Percentiles rank a stretch among this genome's conserved stretches.
phyloP scores from a whole-genome alignment of 2,888 invertebrate species.

The Ectobius pallidus region DNA sequence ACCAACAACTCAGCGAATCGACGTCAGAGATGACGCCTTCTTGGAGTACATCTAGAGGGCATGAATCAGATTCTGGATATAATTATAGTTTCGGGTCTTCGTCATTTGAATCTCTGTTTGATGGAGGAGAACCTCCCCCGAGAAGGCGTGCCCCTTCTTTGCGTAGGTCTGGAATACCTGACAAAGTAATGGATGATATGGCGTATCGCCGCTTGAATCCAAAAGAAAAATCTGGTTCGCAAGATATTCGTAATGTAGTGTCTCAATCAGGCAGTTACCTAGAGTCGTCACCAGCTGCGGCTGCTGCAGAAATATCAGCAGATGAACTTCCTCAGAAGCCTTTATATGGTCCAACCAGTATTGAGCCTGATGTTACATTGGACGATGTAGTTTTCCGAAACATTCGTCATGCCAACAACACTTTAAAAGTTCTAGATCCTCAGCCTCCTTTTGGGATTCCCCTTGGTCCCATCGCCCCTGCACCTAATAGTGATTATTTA shows the following conservation, averaged over 20 bases:
- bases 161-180: conserved; percentile 61
- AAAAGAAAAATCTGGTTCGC: conserved; percentile 60
- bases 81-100: conserved; percentile 50
- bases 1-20: conserved; percentile 33
- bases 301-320: conserved; percentile 40
- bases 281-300: conserved; percentile 67
- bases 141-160: conserved; percentile 49
- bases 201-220: conserved; percentile 75
- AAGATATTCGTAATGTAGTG: conserved; percentile 56
- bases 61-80: conserved; percentile 55
- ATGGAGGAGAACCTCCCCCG: conserved; percentile 32
- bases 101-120: conserved; percentile 33
- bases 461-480: conserved; percentile 79
- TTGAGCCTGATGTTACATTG: conserved; percentile 56
- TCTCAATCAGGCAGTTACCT: conserved; percentile 67
- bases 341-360: conserved; percentile 32
- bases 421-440: conserved; percentile 71
- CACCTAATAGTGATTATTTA: conserved; percentile 83
- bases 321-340: conserved; percentile 14
- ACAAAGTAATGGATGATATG: conserved; percentile 79
- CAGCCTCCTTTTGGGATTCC: conserved; percentile 93
- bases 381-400: conserved; percentile 87
- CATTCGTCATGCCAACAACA: conserved; percentile 77
- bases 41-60: conserved; percentile 47
- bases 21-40: conserved; percentile 27